A percentile compares a stretch with the other conserved stretches of the same genome.
phyloP scores from a whole-genome alignment of 2,113 vertebrate genomes.

The Coturnix japonica region DNA sequence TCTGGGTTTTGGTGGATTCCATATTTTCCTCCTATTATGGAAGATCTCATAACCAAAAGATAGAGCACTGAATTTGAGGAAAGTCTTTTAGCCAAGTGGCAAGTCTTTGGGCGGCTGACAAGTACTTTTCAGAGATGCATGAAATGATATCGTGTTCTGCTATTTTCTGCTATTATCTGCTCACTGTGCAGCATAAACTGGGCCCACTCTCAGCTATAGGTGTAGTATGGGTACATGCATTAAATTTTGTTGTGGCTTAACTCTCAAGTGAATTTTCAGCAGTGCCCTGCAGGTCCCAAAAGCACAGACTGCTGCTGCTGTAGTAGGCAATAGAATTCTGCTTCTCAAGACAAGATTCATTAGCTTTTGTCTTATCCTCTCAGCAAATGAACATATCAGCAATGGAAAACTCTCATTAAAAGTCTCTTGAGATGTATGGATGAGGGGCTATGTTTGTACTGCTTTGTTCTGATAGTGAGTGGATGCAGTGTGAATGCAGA shows the following conservation, averaged over 20 bases:
- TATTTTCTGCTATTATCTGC: background rate
- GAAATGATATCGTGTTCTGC: background rate
- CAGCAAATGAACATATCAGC: background rate
- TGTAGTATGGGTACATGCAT: rapidly evolving
- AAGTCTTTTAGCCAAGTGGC: background rate
- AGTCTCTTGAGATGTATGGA: background rate
- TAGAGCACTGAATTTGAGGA: background rate
- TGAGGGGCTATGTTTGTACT: background rate
- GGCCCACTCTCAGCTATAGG: background rate
- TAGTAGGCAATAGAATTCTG: background rate
- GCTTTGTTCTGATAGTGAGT: background rate
- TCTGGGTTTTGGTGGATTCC: background rate
- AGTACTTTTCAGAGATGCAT: background rate
- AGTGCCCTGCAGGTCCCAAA: background rate
- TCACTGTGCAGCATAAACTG: background rate
- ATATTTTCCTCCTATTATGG: background rate
- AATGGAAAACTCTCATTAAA: background rate
- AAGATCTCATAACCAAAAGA: background rate
- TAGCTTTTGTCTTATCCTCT: background rate
- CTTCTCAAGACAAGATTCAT: background rate
- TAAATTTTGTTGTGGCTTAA: background rate
- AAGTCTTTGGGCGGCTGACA: background rate
- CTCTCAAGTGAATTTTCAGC: background rate
- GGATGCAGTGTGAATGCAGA: background rate
- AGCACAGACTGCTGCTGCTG: background rate